Base-by-base conservation (phyloP, 2,888 invertebrate species). In the Agelastica alni region DNA sequence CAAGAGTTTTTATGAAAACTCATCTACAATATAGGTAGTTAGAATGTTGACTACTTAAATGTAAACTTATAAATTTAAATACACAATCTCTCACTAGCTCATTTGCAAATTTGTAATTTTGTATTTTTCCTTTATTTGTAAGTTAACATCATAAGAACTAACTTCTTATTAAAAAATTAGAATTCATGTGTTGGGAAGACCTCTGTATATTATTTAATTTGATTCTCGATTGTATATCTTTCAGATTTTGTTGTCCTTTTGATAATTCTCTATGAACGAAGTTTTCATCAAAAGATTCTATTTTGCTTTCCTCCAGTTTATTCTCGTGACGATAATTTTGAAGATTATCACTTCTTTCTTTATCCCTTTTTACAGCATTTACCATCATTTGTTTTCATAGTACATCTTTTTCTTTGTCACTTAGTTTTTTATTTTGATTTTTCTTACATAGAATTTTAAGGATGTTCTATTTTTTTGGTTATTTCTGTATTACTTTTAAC, bases 181-280 rank as follows among this genome's bases (percentile, higher is more conserved):
- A 83, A 66, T 92, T 87, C 91, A 96, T 92, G 43, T 91, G 86
- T 16, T 81, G 78, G 13, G 83, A 82, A 2, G 88, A 88, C 52
- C 94, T 82, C 74, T 96, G 96, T 61, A 96, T 91, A 68, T 92
- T 91, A 75, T 95, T 91, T 34, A 91, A 84, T 70, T 88, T 91
- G 43, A 96, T 87, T 63, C 96, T 83, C 58, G 87, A 85, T 70
- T 92, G 93, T 0, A 96, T 86, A 6, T 88, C 49, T 49, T 20
- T 87, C 49, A 85, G 85, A 14, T 81, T 82, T 61, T 84, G 81
- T 0, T 86, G 85, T 46, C 84, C 84, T 55, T 80, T 79, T 1
- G 85, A 78, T 60, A 89, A 78, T 73, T 91, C 84, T 64, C 85
- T 86, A 54, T 78, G 77, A 32, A 81, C 74, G 65, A 83, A 82